Percentiles rank a stretch among this genome's conserved stretches.
Evolutionary conservation across 92 coral and sea anemone genomes (phyloP).

Genomic region (Zoanthus sociatus): DNA sequence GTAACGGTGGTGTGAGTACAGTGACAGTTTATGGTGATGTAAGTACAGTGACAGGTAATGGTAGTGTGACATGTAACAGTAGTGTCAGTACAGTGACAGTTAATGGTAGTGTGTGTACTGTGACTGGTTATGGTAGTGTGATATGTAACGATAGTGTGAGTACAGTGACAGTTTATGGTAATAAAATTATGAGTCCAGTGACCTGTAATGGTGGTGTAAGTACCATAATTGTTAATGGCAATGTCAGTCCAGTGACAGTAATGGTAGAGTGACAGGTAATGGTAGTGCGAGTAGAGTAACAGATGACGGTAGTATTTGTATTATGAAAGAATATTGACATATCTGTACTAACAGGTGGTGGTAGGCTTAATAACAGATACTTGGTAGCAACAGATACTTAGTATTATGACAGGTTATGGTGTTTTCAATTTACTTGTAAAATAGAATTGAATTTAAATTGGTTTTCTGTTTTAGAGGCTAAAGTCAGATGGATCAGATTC

Average conservation of each 20-base stretch:
- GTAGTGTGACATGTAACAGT: background rate
- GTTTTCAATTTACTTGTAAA: background rate
- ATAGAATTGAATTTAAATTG: background rate
- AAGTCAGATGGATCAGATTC: conserved; percentile 76
- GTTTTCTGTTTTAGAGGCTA: conserved; percentile 39
- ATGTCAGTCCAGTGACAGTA: background rate
- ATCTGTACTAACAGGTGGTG: background rate
- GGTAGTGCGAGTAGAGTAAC: background rate
- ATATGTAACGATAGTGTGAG: background rate
- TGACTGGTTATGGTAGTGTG: no score
- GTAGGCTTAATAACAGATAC: background rate
- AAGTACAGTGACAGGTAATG: background rate
- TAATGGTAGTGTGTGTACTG: background rate
- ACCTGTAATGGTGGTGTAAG: background rate
- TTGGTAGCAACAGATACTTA: background rate
- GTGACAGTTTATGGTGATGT: background rate
- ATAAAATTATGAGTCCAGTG: no score
- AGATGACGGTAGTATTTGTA: background rate
- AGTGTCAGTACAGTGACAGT: background rate
- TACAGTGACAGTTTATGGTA: background rate
- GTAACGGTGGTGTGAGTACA: no score
- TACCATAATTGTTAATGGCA: background rate
- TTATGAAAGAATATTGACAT: no score
- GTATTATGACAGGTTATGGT: background rate
- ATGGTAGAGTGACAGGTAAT: background rate